Conservation (phyloP, 2,113 vertebrate species). For the Clarias magur region DNA sequence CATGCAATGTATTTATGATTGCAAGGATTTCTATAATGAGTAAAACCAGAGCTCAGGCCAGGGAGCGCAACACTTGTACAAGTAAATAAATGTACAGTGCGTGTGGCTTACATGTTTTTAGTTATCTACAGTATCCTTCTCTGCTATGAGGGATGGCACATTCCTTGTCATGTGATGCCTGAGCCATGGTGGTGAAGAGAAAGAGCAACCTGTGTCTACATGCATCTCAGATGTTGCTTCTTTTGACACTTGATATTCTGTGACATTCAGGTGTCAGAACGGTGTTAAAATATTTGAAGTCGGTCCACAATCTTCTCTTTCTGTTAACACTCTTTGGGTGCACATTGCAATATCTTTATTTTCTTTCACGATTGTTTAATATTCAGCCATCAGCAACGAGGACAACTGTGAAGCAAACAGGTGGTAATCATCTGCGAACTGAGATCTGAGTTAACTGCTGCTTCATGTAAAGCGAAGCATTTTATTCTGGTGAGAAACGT, state of each 20-base stretch:
- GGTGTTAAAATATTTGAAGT: conserved; percentile 40
- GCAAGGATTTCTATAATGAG: conserved; percentile 3
- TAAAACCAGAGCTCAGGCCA: neutral
- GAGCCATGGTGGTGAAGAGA: conserved; percentile 41
- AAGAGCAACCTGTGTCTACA: conserved; percentile 40
- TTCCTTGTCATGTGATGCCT: neutral
- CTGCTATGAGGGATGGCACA: neutral
- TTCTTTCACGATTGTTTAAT: neutral
- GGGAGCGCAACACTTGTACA: neutral
- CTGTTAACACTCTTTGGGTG: neutral
- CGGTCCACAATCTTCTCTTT: neutral
- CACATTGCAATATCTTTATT: neutral
- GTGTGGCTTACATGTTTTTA: neutral
- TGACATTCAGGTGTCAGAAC: conserved; percentile 29
- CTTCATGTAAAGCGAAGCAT: neutral
- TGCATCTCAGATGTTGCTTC: conserved; percentile 8
- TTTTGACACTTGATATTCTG: conserved; percentile 36
- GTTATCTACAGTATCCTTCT: neutral
- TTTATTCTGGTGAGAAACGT: neutral
- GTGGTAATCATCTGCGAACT: neutral
- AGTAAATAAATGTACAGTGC: neutral
- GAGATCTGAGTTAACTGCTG: neutral
- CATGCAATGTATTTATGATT: conserved; percentile 30
- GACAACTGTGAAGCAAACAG: neutral
- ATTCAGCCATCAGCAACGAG: neutral